These are phyloP conservation scores for Hydrozoanthus gracilis DNA, from an alignment of 92 coral and sea anemone species.

Conservation along the genomic window DNA sequence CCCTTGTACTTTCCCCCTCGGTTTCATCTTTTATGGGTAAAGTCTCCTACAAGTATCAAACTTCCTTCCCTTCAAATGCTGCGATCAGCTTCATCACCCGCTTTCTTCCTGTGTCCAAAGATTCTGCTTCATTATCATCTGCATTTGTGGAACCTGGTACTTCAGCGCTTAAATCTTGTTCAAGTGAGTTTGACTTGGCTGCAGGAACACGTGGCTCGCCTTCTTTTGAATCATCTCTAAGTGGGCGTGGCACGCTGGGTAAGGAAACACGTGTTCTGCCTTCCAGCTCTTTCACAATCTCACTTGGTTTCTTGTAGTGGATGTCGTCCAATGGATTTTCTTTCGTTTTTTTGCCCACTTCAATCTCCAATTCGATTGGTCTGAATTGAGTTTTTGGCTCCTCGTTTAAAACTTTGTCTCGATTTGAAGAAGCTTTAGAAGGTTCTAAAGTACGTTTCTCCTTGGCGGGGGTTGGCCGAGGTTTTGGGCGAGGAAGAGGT, in stretches of 20 bases:
- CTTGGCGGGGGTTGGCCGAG: background rate
- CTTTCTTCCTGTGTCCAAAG: constrained; percentile 56
- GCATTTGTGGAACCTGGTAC: background rate
- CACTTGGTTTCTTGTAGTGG: constrained; percentile 18
- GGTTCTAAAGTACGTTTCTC: background rate
- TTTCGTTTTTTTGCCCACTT: background rate
- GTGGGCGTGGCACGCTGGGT: constrained; percentile 2
- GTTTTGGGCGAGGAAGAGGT: constrained; percentile 22
- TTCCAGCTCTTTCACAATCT: constrained; percentile 40
- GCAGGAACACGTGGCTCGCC: background rate
- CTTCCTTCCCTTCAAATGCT: constrained; percentile 75
- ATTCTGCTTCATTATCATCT: constrained; percentile 13
- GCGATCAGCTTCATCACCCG: constrained; percentile 76
- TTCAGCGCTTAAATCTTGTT: background rate
- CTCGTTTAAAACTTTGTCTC: background rate
- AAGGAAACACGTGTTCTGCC: background rate
- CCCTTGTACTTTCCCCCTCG: too few relatives aligned
- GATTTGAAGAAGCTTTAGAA: background rate
- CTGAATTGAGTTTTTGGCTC: constrained; percentile 13
- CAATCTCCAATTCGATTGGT: constrained; percentile 9
- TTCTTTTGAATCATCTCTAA: background rate
- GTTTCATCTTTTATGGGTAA: too few relatives aligned
- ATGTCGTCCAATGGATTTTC: constrained; percentile 1
- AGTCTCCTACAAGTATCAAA: background rate
- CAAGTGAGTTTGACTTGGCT: background rate